A percentile compares a stretch with the other conserved stretches of the same genome.
phyloP scores from a whole-genome alignment of 2,797 vertebrate species.

The Aldrovandia affinis region DNA sequence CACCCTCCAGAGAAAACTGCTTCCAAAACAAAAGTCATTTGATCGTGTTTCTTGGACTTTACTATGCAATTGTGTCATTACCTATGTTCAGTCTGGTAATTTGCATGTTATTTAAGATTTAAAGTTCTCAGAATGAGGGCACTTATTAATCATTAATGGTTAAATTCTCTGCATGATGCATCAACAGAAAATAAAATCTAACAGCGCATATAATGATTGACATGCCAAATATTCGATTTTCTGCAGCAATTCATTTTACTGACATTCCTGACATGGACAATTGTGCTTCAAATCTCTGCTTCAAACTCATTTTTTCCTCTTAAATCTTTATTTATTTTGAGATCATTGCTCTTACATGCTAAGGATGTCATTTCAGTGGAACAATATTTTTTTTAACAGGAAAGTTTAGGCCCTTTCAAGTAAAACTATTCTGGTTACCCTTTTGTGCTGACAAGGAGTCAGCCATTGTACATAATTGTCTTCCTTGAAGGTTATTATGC shows the following conservation, averaged over 20 bases:
- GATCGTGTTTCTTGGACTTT: too few relatives aligned
- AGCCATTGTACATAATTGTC: neutral
- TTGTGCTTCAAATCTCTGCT: neutral
- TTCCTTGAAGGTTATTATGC: neutral
- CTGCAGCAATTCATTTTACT: neutral
- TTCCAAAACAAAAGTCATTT: too few relatives aligned
- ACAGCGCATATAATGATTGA: neutral
- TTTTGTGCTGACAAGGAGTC: neutral
- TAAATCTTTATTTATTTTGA: neutral
- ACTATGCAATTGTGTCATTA: neutral
- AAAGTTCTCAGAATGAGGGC: conserved; percentile 16
- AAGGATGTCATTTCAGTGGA: neutral
- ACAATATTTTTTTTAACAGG: neutral
- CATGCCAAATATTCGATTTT: conserved; percentile 9
- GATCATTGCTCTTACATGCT: neutral
- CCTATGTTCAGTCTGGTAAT: neutral
- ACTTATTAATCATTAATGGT: conserved; percentile 21
- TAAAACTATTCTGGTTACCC: neutral
- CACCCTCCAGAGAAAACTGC: neutral
- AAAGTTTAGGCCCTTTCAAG: neutral
- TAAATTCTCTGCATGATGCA: conserved; percentile 27
- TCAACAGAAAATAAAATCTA: neutral
- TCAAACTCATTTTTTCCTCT: neutral
- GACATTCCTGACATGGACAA: neutral
- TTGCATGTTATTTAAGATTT: neutral